Conservation (phyloP, 2,113 vertebrate genomes). For the Cnemophilus loriae region DNA sequence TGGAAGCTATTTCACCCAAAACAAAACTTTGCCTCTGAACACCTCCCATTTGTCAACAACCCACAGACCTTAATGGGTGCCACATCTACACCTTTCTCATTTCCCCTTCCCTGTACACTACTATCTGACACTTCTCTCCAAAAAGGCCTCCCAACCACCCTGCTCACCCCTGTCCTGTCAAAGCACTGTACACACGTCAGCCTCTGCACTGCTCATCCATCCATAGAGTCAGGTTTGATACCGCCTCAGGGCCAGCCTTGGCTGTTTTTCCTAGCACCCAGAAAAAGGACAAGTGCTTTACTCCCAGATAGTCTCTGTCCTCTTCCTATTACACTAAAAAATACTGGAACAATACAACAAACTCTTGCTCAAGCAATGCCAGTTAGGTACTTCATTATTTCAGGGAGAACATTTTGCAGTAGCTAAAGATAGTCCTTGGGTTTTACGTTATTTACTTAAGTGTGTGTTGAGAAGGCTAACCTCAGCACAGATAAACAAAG, state of each 20-base stretch:
- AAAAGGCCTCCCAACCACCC: neutral
- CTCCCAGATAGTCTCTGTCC: neutral
- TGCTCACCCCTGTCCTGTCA: neutral
- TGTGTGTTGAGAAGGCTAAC: neutral
- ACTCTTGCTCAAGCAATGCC: neutral
- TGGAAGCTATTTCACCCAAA: neutral
- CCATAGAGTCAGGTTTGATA: neutral
- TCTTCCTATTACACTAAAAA: neutral
- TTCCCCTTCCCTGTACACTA: neutral
- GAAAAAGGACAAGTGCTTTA: neutral
- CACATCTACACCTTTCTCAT: neutral
- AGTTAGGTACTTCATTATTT: neutral
- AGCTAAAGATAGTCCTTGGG: slow-evolving; percentile 6
- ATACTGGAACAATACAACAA: neutral
- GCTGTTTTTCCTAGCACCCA: neutral
- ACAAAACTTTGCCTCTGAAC: neutral
- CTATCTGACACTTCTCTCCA: neutral
- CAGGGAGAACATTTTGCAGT: neutral
- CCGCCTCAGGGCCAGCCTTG: neutral
- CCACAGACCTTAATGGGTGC: neutral
- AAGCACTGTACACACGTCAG: accelerated
- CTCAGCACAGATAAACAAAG: slow-evolving; percentile 15
- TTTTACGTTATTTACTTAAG: neutral
- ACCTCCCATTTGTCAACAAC: neutral
- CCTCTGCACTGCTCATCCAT: too few relatives aligned